Evolutionary conservation across 2,888 invertebrate species (phyloP), one percentile per base, ranked within the genome.

Genomic region (Oscheius sp.): DNA sequence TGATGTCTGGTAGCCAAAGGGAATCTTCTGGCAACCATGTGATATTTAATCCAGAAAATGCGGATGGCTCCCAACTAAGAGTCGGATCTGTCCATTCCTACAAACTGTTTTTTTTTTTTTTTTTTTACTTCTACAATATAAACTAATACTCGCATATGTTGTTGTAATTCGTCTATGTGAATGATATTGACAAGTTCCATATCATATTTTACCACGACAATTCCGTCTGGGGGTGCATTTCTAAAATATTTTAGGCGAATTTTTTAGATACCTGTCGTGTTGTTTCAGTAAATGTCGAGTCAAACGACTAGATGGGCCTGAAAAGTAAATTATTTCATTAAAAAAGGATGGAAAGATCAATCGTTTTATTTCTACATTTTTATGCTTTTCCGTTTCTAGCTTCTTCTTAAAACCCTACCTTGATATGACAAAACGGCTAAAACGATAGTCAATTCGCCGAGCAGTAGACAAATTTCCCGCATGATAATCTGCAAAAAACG

Each of bases 1-100:
- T 92, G 62, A 93, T 91, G 86, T 94, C 94, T 0, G 93, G 93
- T 79, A 91, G 90, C 94, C 94, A 94, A 22, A 94, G 92, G 69
- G 92, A 89, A 78, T 91, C 90, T 87, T 90, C 92, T 0, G 94
- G 94, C 84, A 94, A 90, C 85, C 93, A 90, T 64, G 94, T 92
- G 36, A 92, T 92, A 78, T 89, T 90, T 73, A 94, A 91, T 12
- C 92, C 92, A 9, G 91, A 92, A 83, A 92, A 94, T 70, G 93
- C 92, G n/a, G 92, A 91, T 2, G 90, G 89, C 86, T 93, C 92
- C 94, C 94, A 94, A 74, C 91, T 89, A 54, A 94, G 88, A 81
- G 93, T 92, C 78, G 91, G 90, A 87, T 94, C 94, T 41, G 90
- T 91, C 94, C 94, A 94, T 77, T 91, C 90, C 88, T 88, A 41